Percentiles rank a stretch among this genome's conserved stretches.
Conservation (phyloP, 2,113 vertebrate species). For the Peucedramus taeniatus region DNA sequence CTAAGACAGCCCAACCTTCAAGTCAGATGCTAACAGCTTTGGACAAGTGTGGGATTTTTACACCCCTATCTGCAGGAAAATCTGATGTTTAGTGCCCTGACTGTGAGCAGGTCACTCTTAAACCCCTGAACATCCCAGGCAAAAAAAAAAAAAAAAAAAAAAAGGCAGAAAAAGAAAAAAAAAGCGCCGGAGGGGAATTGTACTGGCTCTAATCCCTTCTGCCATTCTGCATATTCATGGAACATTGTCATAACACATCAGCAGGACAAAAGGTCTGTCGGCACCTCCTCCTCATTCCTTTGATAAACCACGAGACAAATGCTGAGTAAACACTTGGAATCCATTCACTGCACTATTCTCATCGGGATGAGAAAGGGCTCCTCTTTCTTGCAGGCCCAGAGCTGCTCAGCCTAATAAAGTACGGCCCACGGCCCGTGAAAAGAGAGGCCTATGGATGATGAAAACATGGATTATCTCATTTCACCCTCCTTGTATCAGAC, state of each 20-base stretch:
- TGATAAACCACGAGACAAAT: slow-evolving; percentile 79
- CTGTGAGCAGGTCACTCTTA: slow-evolving; percentile 96
- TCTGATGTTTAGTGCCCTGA: slow-evolving; percentile 87
- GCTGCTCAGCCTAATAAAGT: slow-evolving; percentile 98
- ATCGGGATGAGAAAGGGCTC: slow-evolving; percentile 84
- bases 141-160: slow-evolving; percentile 35
- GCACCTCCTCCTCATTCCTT: slow-evolving; percentile 72
- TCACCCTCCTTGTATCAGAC: slow-evolving; percentile 83
- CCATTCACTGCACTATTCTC: slow-evolving; percentile 90
- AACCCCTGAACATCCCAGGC: slow-evolving; percentile 89
- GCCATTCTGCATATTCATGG: slow-evolving; percentile 77
- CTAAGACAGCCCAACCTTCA: slow-evolving; percentile 73
- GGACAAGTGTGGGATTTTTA: slow-evolving; percentile 96
- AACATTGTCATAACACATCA: slow-evolving; percentile 74
- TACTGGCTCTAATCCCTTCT: slow-evolving; percentile 91
- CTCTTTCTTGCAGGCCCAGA: slow-evolving; percentile 89
- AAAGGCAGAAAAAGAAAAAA: slow-evolving; percentile 65
- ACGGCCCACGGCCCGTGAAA: slow-evolving; percentile 98
- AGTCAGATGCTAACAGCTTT: slow-evolving; percentile 91
- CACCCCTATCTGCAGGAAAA: slow-evolving; percentile 84
- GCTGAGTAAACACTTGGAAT: slow-evolving; percentile 96
- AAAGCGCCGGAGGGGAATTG: slow-evolving; percentile 82
- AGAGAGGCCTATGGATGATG: slow-evolving; percentile 84
- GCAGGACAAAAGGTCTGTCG: slow-evolving; percentile 78
- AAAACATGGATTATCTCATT: slow-evolving; percentile 93